Evolutionary conservation across 2,113 vertebrate genomes (phyloP), one percentile per base, ranked within the genome.

Genomic region (Kryptolebias marmoratus): DNA sequence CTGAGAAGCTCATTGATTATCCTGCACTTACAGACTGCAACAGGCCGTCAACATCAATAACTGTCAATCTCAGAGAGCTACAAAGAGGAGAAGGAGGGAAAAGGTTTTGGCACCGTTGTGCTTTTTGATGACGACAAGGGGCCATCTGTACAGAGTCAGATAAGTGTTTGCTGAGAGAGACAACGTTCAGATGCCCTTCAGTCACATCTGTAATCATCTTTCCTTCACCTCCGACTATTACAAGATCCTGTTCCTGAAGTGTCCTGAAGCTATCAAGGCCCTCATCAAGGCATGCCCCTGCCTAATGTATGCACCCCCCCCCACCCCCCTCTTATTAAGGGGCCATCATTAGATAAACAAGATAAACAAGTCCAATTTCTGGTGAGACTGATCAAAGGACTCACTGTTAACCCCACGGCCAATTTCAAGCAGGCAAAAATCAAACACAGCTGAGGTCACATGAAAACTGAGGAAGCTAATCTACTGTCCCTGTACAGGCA

Each of bases 291-390:
- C 89, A 87, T 86, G 76, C 56, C 77, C 77, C 73, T 77, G 77
- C 82, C 63, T 81, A 85, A 86, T 87, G 81, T 70, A 75, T 80
- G 81, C 80, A 85, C 85, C 68, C 87, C 87, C 45, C 45, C 9
- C 22, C n/a, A 42, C 39, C 39, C 5, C 39, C 39, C 39, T 42
- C 39, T n/a, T 82, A 90, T 88, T 88, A 88, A 88, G 89, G 84
- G 88, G 81, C 89, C 87, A 87, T 93, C 90, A 89, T 92, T 89
- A 90, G 92, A 93, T 91, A 92, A 93, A 92, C 89, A 89, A 92
- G 87, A 93, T 90, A 92, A 93, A 92, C 91, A 90, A 91, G 87
- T 86, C 87, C 88, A 85, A 90, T 93, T 93, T 86, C 88, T 93
- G 87, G 88, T 86, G 87, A 56, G 69, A 58, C 80, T 88, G 91